A percentile compares a stretch with the other conserved stretches of the same genome.
Evolutionary conservation across 2,797 vertebrate species (phyloP).

Genomic region (Crocodylus rhombifer): DNA sequence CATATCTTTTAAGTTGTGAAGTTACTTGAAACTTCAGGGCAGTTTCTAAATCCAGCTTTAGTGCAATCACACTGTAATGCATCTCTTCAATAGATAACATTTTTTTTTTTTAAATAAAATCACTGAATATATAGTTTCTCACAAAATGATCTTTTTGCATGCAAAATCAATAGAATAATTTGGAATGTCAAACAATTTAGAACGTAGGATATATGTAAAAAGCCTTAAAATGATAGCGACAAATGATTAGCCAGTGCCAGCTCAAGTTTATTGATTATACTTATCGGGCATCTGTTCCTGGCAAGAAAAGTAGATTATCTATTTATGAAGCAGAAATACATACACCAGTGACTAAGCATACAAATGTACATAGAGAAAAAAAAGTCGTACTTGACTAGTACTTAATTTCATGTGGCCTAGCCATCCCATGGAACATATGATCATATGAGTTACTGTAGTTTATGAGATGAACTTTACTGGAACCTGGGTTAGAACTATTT

Average conservation of each 20-base stretch:
- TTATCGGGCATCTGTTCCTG: not conserved
- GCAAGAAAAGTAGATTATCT: not conserved
- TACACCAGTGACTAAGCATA: not conserved
- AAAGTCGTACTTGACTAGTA: not conserved
- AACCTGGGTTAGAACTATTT: not conserved
- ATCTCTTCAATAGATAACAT: not conserved
- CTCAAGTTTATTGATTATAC: not conserved
- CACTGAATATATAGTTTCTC: not conserved
- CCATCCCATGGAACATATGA: not conserved
- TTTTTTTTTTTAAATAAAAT: no score
- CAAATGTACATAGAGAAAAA: not conserved
- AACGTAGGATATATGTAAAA: not conserved
- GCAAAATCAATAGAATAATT: not conserved
- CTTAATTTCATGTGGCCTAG: not conserved
- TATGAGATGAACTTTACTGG: not conserved
- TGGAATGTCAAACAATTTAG: not conserved
- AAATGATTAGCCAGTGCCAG: not conserved
- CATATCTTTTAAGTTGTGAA: not conserved
- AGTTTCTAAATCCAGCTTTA: not conserved
- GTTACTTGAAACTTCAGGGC: not conserved
- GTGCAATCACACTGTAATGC: not conserved
- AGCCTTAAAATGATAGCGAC: not conserved
- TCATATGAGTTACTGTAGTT: not conserved
- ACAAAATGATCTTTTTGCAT: not conserved
- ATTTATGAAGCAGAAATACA: not conserved